Evolutionary conservation across 1,140 invertebrate genomes (phyloP).

Genomic region (Apis laboriosa): DNA sequence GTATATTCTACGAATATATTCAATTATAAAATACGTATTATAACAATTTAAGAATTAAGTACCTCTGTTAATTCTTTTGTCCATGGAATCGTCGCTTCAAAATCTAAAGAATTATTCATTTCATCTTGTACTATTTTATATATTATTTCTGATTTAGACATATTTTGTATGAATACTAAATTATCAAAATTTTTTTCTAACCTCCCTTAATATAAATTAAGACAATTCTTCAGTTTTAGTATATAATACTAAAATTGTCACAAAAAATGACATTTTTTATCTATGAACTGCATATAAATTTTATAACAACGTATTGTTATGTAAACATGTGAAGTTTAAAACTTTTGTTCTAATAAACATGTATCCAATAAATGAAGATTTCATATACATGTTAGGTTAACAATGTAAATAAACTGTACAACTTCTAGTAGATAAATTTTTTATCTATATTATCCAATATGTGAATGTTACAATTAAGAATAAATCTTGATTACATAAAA

Average conservation of each 20-base stretch:
- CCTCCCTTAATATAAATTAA: background rate
- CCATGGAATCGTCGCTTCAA: conserved; percentile 41
- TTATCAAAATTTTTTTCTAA: conserved; percentile 4
- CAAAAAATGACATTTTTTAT: background rate
- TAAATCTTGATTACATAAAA: conserved; percentile 25
- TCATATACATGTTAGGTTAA: background rate
- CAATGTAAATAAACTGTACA: background rate
- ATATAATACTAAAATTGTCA: background rate
- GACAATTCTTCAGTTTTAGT: background rate
- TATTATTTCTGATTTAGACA: background rate
- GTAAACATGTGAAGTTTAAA: conserved; percentile 9
- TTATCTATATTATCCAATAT: conserved; percentile 16
- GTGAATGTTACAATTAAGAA: conserved; percentile 2
- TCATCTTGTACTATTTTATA: background rate
- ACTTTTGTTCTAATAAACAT: background rate
- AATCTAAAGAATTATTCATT: conserved; percentile 33
- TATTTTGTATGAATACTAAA: background rate
- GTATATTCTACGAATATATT: conserved; percentile 14
- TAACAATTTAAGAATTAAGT: background rate
- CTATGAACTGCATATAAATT: background rate
- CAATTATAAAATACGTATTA: background rate
- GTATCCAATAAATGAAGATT: background rate
- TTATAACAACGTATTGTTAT: background rate
- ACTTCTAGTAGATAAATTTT: conserved; percentile 12
- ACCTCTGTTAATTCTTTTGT: conserved; percentile 34